A percentile compares a stretch with the other conserved stretches of the same genome.
Evolutionary conservation across 2,888 invertebrate genomes (phyloP).

Genomic region (Lampropteryx suffumata): DNA sequence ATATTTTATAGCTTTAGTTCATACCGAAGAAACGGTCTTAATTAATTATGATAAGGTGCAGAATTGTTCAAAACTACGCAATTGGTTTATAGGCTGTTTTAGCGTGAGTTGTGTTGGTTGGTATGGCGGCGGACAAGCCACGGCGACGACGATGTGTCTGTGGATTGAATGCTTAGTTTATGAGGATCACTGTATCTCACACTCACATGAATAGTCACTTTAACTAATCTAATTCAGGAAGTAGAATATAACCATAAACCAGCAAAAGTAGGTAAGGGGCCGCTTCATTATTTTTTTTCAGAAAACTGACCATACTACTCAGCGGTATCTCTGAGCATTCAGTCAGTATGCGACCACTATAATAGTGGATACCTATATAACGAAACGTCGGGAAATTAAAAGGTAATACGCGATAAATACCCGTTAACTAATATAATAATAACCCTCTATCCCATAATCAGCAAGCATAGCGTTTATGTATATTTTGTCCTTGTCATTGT

Average conservation of each 20-base stretch:
- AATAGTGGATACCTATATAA: too few species aligned
- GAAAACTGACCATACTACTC: too few species aligned
- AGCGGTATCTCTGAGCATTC: too few species aligned
- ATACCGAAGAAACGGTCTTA: conserved; percentile 40
- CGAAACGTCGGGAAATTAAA: too few species aligned
- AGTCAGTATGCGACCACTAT: too few species aligned
- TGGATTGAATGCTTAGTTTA: conserved; percentile 67
- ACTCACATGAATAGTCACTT: conserved; percentile 16
- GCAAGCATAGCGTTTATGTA: too few species aligned
- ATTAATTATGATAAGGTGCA: conserved; percentile 33
- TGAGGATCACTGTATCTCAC: conserved; percentile 25
- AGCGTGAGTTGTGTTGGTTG: conserved; percentile 50
- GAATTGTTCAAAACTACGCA: conserved; percentile 20
- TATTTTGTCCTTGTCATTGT: too few species aligned
- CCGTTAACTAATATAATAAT: too few species aligned
- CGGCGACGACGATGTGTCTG: conserved; percentile 79
- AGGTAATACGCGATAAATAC: too few species aligned
- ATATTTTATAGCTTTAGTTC: conserved; percentile 53
- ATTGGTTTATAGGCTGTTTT: conserved; percentile 47
- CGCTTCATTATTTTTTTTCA: not conserved
- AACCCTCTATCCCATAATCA: too few species aligned
- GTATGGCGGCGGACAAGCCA: conserved; percentile 60
- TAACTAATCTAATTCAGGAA: conserved; percentile 11
- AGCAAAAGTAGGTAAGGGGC: not conserved
- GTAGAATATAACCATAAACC: conserved; percentile 8